These are phyloP conservation scores for Gymnocypris eckloni DNA, from an alignment of 2,797 vertebrate species.

Conservation along the genomic window DNA sequence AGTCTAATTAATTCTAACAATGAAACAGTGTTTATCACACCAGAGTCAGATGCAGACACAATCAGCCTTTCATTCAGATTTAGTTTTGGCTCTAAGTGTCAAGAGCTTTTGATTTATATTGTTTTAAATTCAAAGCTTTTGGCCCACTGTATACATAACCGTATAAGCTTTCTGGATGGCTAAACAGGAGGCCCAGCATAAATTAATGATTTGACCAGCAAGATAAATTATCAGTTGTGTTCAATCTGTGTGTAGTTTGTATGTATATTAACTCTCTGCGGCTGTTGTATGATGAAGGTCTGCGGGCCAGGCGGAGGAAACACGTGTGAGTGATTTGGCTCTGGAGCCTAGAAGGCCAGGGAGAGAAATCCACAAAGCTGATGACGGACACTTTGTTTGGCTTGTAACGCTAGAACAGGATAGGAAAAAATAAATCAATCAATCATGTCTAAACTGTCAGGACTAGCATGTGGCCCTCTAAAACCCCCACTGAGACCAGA, in stretches of 20 bases:
- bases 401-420: conserved; percentile 74
- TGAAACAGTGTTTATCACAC: neutral
- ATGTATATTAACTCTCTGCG: conserved; percentile 50
- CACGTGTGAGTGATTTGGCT: conserved; percentile 80
- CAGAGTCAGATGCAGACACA: neutral
- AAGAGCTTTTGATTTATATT: conserved; percentile 23
- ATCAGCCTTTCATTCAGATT: neutral
- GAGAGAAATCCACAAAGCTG: conserved; percentile 75
- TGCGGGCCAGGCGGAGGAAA: conserved; percentile 60
- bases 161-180: conserved; percentile 26
- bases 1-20: neutral
- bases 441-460: conserved; percentile 63
- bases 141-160: conserved; percentile 33
- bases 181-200: conserved; percentile 39
- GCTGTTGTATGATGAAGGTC: conserved; percentile 49
- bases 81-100: conserved; percentile 5
- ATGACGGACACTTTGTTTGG: conserved; percentile 82
- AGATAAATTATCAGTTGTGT: conserved; percentile 34
- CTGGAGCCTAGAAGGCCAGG: conserved; percentile 65
- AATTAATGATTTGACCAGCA: conserved; percentile 35
- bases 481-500: conserved; percentile 56
- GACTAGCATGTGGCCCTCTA: conserved; percentile 60
- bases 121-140: conserved; percentile 26
- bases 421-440: conserved; percentile 72
- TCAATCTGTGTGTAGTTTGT: conserved; percentile 40